Evolutionary conservation across 2,113 vertebrate species (phyloP), one percentile per base, ranked within the genome.

Genomic region (Myiozetetes cayanensis): DNA sequence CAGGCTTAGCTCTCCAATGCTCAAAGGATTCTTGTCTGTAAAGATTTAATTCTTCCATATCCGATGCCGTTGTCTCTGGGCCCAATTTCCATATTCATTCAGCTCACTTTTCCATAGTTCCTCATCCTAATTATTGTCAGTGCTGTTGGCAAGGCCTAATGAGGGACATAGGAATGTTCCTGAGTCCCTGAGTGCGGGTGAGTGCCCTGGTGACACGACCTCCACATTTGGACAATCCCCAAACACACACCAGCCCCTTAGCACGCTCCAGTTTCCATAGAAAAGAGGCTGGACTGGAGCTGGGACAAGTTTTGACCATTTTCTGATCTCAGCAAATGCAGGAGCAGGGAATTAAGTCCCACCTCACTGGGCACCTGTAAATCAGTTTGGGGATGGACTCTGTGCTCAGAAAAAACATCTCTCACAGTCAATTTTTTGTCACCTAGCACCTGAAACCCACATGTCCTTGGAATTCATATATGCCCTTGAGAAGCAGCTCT

Each of bases 21-120:
- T 77, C 43, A 90, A 89, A 65, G 88, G 93, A 95, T 87, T 95
- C 80, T 85, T 94, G 61, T 87, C 87, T 85, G 81, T 68, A 65
- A 96, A 91, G 89, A 76, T 58, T 65, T 80, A 30, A 74, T 67
- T 84, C 63, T 89, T 73, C 93, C 85, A 75, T 74, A 91, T 72
- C 74, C 4, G 0, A 90, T 89, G 86, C 25, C 24, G 52, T 93
- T 87, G 74, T 80, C 50, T 87, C 70, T 22, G 80, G 86, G 24
- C 73, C 52, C 53, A 62, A 83, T 73, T 86, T 90, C 79, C 90
- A 71, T 70, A 83, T 77, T 92, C 85, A 90, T 90, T 95, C 58
- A 92, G 58, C 49, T 94, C 27, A 37, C 46, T 88, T 71, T 66
- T 87, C 89, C 70, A 25, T 28, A 76, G 85, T 39, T 39, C 17